These are phyloP conservation scores for Calyptomena viridis DNA, from an alignment of 2,113 vertebrate species.

Conservation along the genomic window DNA sequence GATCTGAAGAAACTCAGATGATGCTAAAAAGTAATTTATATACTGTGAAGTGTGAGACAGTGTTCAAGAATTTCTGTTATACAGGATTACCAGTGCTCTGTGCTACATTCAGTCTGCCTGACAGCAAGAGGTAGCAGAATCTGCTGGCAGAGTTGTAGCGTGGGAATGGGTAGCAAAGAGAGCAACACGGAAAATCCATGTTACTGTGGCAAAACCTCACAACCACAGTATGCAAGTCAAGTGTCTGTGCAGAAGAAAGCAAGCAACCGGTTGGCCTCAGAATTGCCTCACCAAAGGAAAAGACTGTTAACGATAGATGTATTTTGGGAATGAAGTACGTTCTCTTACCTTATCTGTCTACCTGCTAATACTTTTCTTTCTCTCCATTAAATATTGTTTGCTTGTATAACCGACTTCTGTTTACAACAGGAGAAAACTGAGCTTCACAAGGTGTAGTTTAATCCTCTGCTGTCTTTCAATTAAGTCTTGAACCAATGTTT, in stretches of 20 bases:
- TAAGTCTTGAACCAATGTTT: neutral
- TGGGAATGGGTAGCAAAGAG: neutral
- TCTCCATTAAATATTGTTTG: neutral
- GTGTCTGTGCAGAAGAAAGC: neutral
- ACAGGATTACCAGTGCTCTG: neutral
- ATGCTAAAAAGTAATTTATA: neutral
- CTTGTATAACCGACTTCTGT: neutral
- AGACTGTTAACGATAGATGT: neutral
- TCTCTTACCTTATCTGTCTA: neutral
- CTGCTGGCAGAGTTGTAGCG: rapidly evolving
- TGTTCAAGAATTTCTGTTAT: neutral
- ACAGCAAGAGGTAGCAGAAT: neutral
- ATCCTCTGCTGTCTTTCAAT: neutral
- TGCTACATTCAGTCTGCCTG: neutral
- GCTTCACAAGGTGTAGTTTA: neutral
- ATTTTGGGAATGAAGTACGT: neutral
- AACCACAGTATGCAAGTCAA: neutral
- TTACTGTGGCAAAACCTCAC: neutral
- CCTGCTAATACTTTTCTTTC: neutral
- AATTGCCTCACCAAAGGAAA: neutral
- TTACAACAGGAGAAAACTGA: neutral
- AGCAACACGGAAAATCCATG: neutral
- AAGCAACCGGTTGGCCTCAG: neutral
- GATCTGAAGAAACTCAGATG: neutral
- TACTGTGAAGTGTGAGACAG: neutral